Conservation (phyloP, 1,140 invertebrate species). For the Habropoda laboriosa region DNA sequence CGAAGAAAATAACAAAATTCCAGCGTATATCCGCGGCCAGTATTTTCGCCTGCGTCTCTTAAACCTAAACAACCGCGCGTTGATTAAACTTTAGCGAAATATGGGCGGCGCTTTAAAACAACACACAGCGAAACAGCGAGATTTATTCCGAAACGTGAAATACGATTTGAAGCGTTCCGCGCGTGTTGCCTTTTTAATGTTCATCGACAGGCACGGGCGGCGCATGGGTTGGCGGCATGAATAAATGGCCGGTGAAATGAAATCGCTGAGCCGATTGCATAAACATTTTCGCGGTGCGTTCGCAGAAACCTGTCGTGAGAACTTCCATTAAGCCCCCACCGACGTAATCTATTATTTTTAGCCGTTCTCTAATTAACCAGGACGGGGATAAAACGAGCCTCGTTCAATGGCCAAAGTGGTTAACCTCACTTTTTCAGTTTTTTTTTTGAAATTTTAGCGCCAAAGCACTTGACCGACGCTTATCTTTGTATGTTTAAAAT, state of each 20-base stretch:
- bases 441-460: too few relatives aligned
- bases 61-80: neutral
- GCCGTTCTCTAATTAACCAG: too few relatives aligned
- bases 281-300: neutral
- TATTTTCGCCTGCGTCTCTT: neutral
- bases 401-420: too few relatives aligned
- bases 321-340: slow-evolving; percentile 18
- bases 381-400: too few relatives aligned
- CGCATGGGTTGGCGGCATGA: neutral
- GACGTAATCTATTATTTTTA: too few relatives aligned
- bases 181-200: neutral
- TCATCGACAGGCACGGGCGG: neutral
- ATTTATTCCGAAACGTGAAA: neutral
- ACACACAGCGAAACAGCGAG: neutral
- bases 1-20: too few relatives aligned
- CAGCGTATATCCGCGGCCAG: too few relatives aligned
- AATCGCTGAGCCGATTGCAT: neutral
- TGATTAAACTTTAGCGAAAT: neutral
- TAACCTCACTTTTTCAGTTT: too few relatives aligned
- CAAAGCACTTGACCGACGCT: too few relatives aligned
- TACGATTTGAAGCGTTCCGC: neutral
- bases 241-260: neutral
- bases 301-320: neutral
- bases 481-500: too few relatives aligned
- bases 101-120: neutral